Evolutionary conservation across 2,113 vertebrate genomes (phyloP).

Genomic region (Pseudorectes ferrugineus): DNA sequence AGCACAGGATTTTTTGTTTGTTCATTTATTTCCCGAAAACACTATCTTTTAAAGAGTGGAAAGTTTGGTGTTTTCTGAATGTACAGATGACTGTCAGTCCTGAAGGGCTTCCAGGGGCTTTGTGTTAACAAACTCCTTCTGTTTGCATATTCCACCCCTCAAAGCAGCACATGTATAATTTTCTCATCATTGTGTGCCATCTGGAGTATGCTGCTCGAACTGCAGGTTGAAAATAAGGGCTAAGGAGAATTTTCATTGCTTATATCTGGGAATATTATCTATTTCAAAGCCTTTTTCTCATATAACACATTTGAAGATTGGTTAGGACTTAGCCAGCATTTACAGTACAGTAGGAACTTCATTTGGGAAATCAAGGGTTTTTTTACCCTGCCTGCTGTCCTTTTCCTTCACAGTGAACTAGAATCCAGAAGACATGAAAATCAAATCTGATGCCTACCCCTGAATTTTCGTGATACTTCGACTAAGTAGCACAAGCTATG

Average conservation of each 20-base stretch:
- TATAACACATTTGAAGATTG: background rate
- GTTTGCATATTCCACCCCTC: slow-evolving; percentile 59
- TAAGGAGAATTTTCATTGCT: slow-evolving; percentile 48
- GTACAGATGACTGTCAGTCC: slow-evolving; percentile 7
- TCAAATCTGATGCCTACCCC: background rate
- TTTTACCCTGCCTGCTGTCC: background rate
- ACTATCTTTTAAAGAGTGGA: background rate
- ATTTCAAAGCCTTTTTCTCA: background rate
- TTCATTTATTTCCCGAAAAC: background rate
- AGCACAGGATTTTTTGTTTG: background rate
- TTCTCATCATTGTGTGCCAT: slow-evolving; percentile 76
- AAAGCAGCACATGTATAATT: slow-evolving; percentile 64
- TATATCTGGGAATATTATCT: background rate
- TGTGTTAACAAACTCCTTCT: slow-evolving; percentile 62
- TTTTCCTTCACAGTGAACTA: background rate
- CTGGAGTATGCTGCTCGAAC: slow-evolving; percentile 73
- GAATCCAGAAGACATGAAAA: background rate
- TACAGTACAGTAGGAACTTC: background rate
- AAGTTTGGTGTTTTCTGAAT: background rate
- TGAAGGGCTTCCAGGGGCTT: slow-evolving; percentile 51
- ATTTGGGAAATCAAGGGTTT: background rate
- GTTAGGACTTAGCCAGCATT: background rate
- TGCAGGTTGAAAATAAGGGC: slow-evolving; percentile 66
- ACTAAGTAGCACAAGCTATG: background rate
- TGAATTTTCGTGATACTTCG: background rate